These are phyloP conservation scores for Apodemia zela DNA, from an alignment of 2,888 invertebrate species.

Conservation along the genomic window DNA sequence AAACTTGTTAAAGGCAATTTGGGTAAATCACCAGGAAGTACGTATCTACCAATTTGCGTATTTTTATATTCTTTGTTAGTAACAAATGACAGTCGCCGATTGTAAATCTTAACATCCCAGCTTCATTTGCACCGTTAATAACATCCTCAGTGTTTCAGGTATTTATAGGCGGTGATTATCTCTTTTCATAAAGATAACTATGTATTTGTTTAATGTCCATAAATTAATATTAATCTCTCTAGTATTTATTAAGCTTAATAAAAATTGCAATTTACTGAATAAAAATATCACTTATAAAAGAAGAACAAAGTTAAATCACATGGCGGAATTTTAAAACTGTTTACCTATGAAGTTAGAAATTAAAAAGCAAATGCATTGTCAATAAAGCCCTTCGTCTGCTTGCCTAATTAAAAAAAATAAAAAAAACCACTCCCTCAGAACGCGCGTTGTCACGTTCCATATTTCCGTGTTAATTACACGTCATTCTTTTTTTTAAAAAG, in stretches of 20 bases:
- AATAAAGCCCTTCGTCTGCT: constrained; percentile 49
- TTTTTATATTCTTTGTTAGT: no score
- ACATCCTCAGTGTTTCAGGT: no score
- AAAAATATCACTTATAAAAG: background rate
- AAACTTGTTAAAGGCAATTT: no score
- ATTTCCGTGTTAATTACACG: constrained; percentile 80
- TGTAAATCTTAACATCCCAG: no score
- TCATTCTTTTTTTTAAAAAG: constrained; percentile 80
- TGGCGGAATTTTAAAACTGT: constrained; percentile 18
- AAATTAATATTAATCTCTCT: no score
- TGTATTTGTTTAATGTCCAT: no score
- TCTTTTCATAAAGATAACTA: no score
- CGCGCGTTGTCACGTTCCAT: constrained; percentile 79
- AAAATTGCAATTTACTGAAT: background rate
- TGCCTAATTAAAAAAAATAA: constrained; percentile 75
- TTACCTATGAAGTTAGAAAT: constrained; percentile 27
- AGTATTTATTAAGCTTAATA: background rate
- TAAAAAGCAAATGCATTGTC: constrained; percentile 41
- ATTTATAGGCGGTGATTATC: no score
- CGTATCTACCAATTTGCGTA: no score
- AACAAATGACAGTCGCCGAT: no score
- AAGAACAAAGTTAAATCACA: constrained; percentile 14
- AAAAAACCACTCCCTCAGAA: constrained; percentile 71
- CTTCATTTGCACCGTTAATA: no score
- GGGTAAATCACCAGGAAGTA: no score